Percentiles rank a stretch among this genome's conserved stretches.
phyloP scores from a whole-genome alignment of 2,797 vertebrate species.

The Rhinichthys osculus region DNA sequence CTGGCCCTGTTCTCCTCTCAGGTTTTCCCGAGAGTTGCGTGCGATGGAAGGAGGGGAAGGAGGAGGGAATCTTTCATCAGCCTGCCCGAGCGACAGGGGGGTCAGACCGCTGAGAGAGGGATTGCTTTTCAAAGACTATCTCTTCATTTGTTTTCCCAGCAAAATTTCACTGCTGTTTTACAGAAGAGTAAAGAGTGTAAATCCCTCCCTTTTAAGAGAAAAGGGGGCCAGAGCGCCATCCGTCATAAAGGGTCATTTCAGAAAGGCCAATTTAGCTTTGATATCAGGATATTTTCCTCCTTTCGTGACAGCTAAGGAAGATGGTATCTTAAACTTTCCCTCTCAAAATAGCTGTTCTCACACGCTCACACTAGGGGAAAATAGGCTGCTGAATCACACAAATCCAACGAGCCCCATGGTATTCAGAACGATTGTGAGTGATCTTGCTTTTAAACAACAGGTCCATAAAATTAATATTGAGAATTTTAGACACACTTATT shows the following conservation, averaged over 20 bases:
- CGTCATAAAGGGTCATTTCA: constrained; percentile 71
- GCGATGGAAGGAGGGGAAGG: constrained; percentile 71
- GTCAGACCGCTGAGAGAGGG: constrained; percentile 53
- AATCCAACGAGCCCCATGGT: background rate
- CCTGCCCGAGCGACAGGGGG: constrained; percentile 71
- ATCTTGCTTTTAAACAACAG: background rate
- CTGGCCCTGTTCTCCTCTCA: constrained; percentile 55
- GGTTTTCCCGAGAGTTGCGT: constrained; percentile 68
- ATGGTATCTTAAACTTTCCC: constrained; percentile 66
- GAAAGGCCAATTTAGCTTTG: constrained; percentile 53
- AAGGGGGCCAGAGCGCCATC: constrained; percentile 66
- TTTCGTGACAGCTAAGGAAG: constrained; percentile 68
- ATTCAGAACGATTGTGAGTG: background rate
- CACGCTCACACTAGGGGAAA: background rate
- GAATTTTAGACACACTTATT: background rate
- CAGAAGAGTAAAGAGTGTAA: constrained; percentile 56
- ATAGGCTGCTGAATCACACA: background rate
- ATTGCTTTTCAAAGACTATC: constrained; percentile 78
- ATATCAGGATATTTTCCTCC: constrained; percentile 46
- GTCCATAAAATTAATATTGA: background rate
- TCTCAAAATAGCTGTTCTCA: constrained; percentile 24
- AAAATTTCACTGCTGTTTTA: constrained; percentile 71
- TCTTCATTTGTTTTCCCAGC: constrained; percentile 77
- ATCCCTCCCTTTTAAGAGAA: background rate
- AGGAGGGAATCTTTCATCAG: constrained; percentile 75